These are phyloP conservation scores for Patiria pectinifera DNA, from an alignment of 53 echinoderm and acorn worm genomes.

Conservation along the genomic window DNA sequence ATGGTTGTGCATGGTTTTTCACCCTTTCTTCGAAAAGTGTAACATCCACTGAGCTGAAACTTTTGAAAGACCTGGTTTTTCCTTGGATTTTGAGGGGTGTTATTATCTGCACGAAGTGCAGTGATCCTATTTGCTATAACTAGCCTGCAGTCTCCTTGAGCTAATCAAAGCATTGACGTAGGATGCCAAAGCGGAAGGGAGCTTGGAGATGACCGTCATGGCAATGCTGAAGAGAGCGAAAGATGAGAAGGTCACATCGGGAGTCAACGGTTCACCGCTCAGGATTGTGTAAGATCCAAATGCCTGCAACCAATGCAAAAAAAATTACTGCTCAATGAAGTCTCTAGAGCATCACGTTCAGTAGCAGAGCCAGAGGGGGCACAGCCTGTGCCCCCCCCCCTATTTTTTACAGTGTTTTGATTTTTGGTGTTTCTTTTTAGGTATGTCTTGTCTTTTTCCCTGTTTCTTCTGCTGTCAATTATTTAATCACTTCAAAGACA, in stretches of 20 bases:
- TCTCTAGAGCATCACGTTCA: background rate
- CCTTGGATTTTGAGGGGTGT: too few relatives aligned
- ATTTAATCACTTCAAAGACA: too few relatives aligned
- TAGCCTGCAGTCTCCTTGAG: conserved; percentile 44
- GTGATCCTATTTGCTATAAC: background rate
- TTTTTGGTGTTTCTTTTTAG: too few relatives aligned
- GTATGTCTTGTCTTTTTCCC: too few relatives aligned
- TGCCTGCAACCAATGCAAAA: conserved; percentile 26
- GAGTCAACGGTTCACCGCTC: conserved; percentile 44
- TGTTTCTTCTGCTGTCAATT: too few relatives aligned
- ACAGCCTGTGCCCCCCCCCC: too few relatives aligned
- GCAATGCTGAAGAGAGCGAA: conserved; percentile 63
- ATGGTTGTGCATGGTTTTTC: too few relatives aligned
- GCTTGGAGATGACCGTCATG: conserved; percentile 37
- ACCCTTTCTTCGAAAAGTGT: too few relatives aligned
- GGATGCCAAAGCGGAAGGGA: conserved; percentile 43
- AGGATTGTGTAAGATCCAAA: conserved; percentile 58
- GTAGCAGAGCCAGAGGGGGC: too few relatives aligned
- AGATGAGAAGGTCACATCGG: conserved; percentile 68
- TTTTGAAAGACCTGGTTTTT: too few relatives aligned
- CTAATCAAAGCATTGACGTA: conserved; percentile 65
- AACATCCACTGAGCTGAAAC: too few relatives aligned
- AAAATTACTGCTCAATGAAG: background rate
- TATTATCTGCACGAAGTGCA: background rate
- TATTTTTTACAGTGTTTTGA: too few relatives aligned